These are phyloP conservation scores for Amiota minor DNA, from an alignment of 2,888 invertebrate genomes.

Conservation along the genomic window DNA sequence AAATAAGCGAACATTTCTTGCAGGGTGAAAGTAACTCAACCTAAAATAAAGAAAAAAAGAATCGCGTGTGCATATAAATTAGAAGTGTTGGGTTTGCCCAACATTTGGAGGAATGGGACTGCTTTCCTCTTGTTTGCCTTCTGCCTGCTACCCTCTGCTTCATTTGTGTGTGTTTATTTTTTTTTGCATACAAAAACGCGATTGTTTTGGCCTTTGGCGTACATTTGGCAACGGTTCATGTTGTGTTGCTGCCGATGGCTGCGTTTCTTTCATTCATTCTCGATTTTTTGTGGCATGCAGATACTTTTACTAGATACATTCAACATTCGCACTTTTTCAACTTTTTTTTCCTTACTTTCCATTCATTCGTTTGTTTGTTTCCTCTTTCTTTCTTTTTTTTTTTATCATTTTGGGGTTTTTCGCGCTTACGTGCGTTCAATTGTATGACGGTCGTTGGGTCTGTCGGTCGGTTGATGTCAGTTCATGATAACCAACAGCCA, in stretches of 20 bases:
- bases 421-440: constrained; percentile 34
- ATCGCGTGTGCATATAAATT: constrained; percentile 58
- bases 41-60: constrained; percentile 14
- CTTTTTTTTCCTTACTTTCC: background rate
- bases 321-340: no score
- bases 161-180: background rate
- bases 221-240: constrained; percentile 59
- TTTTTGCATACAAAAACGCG: constrained; percentile 33
- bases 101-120: background rate
- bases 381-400: background rate
- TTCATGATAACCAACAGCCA: constrained; percentile 62
- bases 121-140: background rate
- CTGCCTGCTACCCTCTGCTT: constrained; percentile 43
- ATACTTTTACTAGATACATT: background rate
- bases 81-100: constrained; percentile 46
- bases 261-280: background rate
- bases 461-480: constrained; percentile 53
- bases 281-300: constrained; percentile 30
- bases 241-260: constrained; percentile 16
- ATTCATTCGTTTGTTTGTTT: constrained; percentile 19
- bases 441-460: constrained; percentile 50
- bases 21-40: background rate
- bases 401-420: constrained; percentile 25
- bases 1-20: constrained; percentile 39
- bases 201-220: constrained; percentile 66